Evolutionary conservation across 2,113 vertebrate genomes (phyloP), one percentile per base, ranked within the genome.

Genomic region (Lepidothrix coronata): DNA sequence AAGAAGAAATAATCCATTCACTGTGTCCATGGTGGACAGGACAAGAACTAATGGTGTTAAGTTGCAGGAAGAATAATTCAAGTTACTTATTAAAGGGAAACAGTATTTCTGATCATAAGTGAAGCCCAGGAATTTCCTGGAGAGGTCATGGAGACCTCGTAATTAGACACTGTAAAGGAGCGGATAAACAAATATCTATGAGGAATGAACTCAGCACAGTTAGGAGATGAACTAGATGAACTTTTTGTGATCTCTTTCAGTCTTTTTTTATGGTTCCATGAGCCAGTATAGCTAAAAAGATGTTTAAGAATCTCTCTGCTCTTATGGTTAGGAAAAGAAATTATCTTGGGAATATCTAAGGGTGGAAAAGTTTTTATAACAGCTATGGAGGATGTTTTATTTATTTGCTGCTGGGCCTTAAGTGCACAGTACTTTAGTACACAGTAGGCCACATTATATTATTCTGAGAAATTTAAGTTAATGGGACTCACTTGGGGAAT

Each of bases 71-170:
- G 39, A 88, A 87, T 63, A 75, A 72, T 68, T 57, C 44, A 68
- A 81, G 89, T 95, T 94, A 95, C 73, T 95, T 89, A 95, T 92
- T 95, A 96, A 87, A 77, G 49, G 18, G 84, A 33, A 88, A 89
- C 92, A 88, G 49, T 63, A 63, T 8, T 82, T 87, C 61, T 85
- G 94, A 72, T 91, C 70, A 61, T 84, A 95, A 97, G 54, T 58
- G 89, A 95, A 95, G 65, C 77, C 73, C 73, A 95, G 77, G 84
- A 97, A 97, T 97, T 96, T 96, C 80, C 84, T 91, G 77, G 52
- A 92, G 57, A 89, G 94, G 93, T 95, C 91, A 94, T 5, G 70
- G 86, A 95, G 91, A 94, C 89, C 87, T 95, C 89, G 68, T 54
- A 11, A 72, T 75, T 75, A 94, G 52, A 92, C 95, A 89, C 4